A percentile compares a stretch with the other conserved stretches of the same genome.
Evolutionary conservation across 2,888 invertebrate species (phyloP).

Genomic region (Amphipoea oculea): DNA sequence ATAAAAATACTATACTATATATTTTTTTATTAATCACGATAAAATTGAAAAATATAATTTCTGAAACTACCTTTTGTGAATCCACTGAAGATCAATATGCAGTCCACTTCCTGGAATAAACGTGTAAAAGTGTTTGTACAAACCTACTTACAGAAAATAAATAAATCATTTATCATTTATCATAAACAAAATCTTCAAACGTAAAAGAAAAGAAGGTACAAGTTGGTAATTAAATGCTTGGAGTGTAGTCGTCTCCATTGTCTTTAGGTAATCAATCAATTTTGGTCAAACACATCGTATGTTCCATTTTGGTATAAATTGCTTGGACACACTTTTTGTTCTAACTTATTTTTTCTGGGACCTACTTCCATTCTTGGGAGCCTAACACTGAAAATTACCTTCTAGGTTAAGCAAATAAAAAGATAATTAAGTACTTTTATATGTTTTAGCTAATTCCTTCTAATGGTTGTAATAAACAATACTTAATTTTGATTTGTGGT

Average conservation of each 20-base stretch:
- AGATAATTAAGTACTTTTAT: conserved; percentile 18
- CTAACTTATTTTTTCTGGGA: conserved; percentile 33
- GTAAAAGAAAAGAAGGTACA: not conserved
- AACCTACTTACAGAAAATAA: too few relatives aligned
- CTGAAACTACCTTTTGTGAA: not conserved
- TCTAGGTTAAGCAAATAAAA: conserved; percentile 16
- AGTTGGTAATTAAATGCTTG: not conserved
- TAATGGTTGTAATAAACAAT: conserved; percentile 25
- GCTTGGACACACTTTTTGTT: conserved; percentile 40
- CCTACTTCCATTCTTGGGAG: conserved; percentile 3
- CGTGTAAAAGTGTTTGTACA: too few relatives aligned
- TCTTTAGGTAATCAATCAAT: conserved; percentile 45
- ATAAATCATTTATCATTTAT: too few relatives aligned
- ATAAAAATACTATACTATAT: too few relatives aligned
- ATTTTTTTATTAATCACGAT: not conserved
- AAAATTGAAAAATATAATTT: not conserved
- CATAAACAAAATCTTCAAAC: not conserved
- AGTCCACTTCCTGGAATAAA: not conserved
- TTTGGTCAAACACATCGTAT: conserved; percentile 37
- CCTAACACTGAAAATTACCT: conserved; percentile 1
- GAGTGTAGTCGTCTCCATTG: not conserved
- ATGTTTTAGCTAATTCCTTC: conserved; percentile 15
- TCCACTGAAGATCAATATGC: not conserved
- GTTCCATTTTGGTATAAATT: conserved; percentile 44
- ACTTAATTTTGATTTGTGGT: conserved; percentile 1